Base-by-base conservation (phyloP, 2,888 invertebrate species). In the Lasioglossum villosulum region DNA sequence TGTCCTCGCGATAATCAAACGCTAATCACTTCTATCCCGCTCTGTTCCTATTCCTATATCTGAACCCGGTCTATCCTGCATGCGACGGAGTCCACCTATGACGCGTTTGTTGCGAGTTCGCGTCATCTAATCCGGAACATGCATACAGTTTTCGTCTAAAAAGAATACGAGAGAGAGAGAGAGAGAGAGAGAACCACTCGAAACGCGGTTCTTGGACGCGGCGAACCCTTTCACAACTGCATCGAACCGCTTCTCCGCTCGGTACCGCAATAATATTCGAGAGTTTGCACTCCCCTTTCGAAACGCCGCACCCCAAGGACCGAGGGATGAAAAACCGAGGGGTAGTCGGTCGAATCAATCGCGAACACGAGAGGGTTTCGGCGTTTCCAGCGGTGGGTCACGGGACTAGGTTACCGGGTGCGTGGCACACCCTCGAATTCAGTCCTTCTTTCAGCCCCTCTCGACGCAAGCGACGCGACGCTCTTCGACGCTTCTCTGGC, bases 321-420 rank as follows among this genome's bases (percentile, higher is more conserved):
- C 91, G 86, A 88, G 88, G 87, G 87, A 86, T 89, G 91, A 88
- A 92, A 91, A 92, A 86, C 48, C 87, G 86, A 90, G 89, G 91
- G 92, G 88, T 90, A 89, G 87, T 86, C 86, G 88, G 84, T 83
- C 90, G 89, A 92, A 92, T 92, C 92, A 92, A 92, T 92, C 91
- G 89, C 92, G 90, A 92, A 91, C 90, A 90, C 86, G 78, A 79
- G 86, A 85, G 87, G 84, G 81, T 87, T 89, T 86, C 85, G 88
- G 86, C 86, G 87, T 84, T 91, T 88, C 72, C 87, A 86, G 82
- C 80, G 86, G 82, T 87, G 88, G 91, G 88, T 90, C 89, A 87
- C 87, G 89, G 85, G 80, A 91, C 89, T 91, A 87, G 91, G 90
- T 91, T 91, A 91, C 89, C 89, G 90, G 91, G 91, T 91, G 91